Evolutionary conservation across 2,888 invertebrate species (phyloP).

Genomic region (Amphimallon solstitiale): DNA sequence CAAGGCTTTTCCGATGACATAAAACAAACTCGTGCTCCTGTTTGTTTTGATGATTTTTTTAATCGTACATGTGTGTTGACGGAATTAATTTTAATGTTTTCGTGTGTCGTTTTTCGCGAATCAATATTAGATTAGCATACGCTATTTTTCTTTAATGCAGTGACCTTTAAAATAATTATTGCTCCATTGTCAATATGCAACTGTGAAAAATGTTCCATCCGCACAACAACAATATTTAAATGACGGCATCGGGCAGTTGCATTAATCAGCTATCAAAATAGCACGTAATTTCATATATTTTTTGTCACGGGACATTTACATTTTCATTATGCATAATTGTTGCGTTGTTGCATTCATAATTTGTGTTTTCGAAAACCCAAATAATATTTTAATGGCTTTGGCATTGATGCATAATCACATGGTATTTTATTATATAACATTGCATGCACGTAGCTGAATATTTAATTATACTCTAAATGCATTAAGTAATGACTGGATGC

Average conservation of each 20-base stretch:
- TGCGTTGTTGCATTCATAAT: slow-evolving; percentile 2
- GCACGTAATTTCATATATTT: neutral
- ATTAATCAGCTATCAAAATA: neutral
- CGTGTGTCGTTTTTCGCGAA: slow-evolving; percentile 8
- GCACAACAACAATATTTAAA: neutral
- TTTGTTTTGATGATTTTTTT: slow-evolving; percentile 28
- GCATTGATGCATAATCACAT: slow-evolving; percentile 6
- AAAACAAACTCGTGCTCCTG: slow-evolving; percentile 15
- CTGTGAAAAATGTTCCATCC: neutral
- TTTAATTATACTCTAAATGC: slow-evolving; percentile 5
- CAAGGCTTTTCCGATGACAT: slow-evolving; percentile 16
- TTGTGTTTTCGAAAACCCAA: neutral
- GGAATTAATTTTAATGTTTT: slow-evolving; percentile 19
- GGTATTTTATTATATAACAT: neutral
- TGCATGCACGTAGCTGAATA: neutral
- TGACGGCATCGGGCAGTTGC: neutral
- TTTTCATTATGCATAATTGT: neutral
- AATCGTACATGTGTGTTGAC: slow-evolving; percentile 27
- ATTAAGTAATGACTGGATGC: neutral
- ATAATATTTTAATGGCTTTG: slow-evolving; percentile 3
- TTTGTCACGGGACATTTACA: neutral
- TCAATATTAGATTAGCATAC: slow-evolving; percentile 1
- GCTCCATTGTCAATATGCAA: slow-evolving; percentile 6
- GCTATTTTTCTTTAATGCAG: slow-evolving; percentile 16
- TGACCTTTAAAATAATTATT: slow-evolving; percentile 18